Evolutionary conservation across 2,797 vertebrate genomes (phyloP), one percentile per base, ranked within the genome.

Genomic region (Alectoris magna): DNA sequence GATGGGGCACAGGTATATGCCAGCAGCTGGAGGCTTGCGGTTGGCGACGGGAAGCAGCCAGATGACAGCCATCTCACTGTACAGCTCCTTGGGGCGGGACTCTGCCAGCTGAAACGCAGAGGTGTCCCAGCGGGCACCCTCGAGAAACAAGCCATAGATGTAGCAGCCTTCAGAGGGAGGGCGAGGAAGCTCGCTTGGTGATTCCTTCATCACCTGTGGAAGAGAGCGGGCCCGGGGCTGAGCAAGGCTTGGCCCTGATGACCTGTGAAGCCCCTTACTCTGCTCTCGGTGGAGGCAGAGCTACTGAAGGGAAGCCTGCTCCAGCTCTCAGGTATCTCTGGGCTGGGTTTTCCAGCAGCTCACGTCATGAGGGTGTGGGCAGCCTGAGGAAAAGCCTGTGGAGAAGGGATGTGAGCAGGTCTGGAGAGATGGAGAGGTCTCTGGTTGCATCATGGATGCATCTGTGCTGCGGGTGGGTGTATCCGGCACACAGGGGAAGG

Each of bases 71-170:
- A 99, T 99, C 89, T 99, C 98, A 0, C 98, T 98, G 97, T 99
- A 98, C 3, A 99, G 98, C 97, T 99, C 98, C 94, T 98, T 99
- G 77, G 99, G 98, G 38, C 95, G 97, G 1, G 98, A 99, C 91
- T 99, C 98, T 0, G 80, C 84, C 19, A 99, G 97, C 78, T 91
- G 96, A 58, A 97, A 97, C 0, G 58, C 60, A 0, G 59, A 1
- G 0, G 94, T 66, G 77, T 99, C 98, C 99, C 99, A 99, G 88
- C 98, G 95, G 49, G 99, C 98, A 0, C 98, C 99, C 96, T 99
- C 98, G 79, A 99, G 97, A 96, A 98, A 99, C 83, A 99, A 96
- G 43, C 99, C 98, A 0, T 98, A 91, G 94, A 99, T 98, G 95
- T 98, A 99, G 95, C 99, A 99, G 75, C 99, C 98, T 6, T 87